Conservation (phyloP, 2,113 vertebrate species). For the Etheostoma cragini region DNA sequence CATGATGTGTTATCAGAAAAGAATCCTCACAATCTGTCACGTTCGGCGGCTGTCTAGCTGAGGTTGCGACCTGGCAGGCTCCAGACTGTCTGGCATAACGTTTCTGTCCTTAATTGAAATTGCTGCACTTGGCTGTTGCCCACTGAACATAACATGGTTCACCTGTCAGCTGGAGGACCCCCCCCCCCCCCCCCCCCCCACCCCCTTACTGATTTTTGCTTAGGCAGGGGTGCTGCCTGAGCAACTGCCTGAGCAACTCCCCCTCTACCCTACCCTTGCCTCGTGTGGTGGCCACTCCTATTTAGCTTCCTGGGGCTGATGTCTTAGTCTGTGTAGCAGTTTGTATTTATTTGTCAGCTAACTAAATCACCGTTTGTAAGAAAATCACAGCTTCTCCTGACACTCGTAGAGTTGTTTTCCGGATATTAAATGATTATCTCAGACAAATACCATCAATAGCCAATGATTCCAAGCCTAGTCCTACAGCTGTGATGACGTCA, state of each 20-base stretch:
- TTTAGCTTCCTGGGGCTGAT: constrained; percentile 27
- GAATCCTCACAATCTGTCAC: constrained; percentile 14
- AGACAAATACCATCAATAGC: not conserved
- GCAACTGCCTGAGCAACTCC: too few species aligned
- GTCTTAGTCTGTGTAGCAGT: constrained; percentile 7
- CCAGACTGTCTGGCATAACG: constrained; percentile 45
- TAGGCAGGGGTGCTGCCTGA: too few species aligned
- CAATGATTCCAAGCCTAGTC: not conserved
- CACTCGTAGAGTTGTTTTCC: not conserved
- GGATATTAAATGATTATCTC: constrained; percentile 1
- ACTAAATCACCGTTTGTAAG: constrained; percentile 1
- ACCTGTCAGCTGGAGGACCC: constrained; percentile 48
- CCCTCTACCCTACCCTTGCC: too few species aligned
- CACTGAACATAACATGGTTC: constrained; percentile 50
- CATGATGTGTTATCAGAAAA: constrained; percentile 23
- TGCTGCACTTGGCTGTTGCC: constrained; percentile 51
- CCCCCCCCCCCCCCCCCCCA: not conserved
- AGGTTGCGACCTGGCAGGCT: constrained; percentile 45
- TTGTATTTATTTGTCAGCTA: constrained; percentile 45
- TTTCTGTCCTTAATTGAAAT: constrained; percentile 62
- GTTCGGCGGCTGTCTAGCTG: constrained; percentile 8
- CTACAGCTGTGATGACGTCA: not conserved
- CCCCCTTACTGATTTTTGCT: too few species aligned
- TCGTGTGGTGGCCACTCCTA: not conserved
- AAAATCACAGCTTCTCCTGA: constrained; percentile 1